A percentile compares a stretch with the other conserved stretches of the same genome.
These are phyloP conservation scores for Lophius americanus DNA, from an alignment of 2,797 vertebrate species.

Conservation along the genomic window DNA sequence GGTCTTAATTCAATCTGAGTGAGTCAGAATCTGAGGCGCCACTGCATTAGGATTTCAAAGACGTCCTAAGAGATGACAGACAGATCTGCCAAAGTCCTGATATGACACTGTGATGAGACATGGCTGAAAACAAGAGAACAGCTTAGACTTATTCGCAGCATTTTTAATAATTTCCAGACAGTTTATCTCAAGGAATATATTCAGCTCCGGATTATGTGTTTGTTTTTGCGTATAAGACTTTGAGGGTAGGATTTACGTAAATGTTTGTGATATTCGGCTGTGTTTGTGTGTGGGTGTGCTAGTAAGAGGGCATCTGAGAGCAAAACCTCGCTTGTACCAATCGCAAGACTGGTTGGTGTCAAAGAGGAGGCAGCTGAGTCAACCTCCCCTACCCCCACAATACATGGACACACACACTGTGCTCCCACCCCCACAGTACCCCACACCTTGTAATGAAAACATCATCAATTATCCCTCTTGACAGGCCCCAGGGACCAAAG, in stretches of 20 bases:
- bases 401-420: constrained; percentile 55
- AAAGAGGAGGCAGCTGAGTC: constrained; percentile 87
- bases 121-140: constrained; percentile 59
- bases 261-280: constrained; percentile 26
- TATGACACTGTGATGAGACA: constrained; percentile 60
- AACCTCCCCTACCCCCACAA: constrained; percentile 77
- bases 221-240: constrained; percentile 16
- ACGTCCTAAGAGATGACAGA: constrained; percentile 61
- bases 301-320: constrained; percentile 73
- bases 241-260: constrained; percentile 23
- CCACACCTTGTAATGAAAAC: constrained; percentile 94
- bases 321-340: constrained; percentile 79
- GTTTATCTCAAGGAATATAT: constrained; percentile 53
- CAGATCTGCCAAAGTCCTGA: constrained; percentile 67
- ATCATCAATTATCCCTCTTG: constrained; percentile 91
- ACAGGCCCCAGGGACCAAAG: constrained; percentile 86
- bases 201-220: constrained; percentile 54
- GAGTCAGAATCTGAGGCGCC: constrained; percentile 77
- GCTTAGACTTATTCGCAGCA: constrained; percentile 51
- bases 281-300: constrained; percentile 23
- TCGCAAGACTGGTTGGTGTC: constrained; percentile 81
- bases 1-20: constrained; percentile 78
- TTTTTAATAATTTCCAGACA: constrained; percentile 61
- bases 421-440: constrained; percentile 82
- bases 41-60: constrained; percentile 74